Conservation (phyloP, 2,888 invertebrate species). For the Nowickia ferox region DNA sequence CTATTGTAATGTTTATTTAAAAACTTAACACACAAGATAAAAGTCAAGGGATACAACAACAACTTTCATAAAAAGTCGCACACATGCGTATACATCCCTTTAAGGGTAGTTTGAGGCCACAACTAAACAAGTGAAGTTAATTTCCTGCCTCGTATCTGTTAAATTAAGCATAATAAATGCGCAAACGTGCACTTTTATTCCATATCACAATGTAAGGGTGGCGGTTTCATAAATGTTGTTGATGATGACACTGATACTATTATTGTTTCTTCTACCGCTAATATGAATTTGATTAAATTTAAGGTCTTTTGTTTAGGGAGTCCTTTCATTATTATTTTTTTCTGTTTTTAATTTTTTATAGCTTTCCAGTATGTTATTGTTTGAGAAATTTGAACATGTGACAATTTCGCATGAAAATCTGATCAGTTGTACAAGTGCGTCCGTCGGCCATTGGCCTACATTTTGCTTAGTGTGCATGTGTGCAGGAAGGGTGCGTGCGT, state of each 20-base stretch:
- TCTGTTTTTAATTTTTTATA: not conserved
- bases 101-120: conserved; percentile 33
- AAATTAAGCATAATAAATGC: conserved; percentile 62
- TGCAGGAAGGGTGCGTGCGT: not conserved
- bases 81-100: conserved; percentile 30
- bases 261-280: conserved; percentile 38
- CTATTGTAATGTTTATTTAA: conserved; percentile 62
- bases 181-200: conserved; percentile 42
- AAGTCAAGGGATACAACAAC: conserved; percentile 47
- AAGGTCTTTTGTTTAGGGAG: conserved; percentile 7
- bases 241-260: conserved; percentile 16
- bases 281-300: conserved; percentile 66
- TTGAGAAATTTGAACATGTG: conserved; percentile 74
- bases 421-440: conserved; percentile 75
- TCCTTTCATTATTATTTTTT: not conserved
- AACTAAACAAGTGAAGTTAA: not conserved
- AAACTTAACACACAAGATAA: conserved; percentile 46
- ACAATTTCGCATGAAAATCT: conserved; percentile 74
- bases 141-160: conserved; percentile 27
- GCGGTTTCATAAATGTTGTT: not conserved
- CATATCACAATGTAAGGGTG: not conserved
- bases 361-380: conserved; percentile 5
- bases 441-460: conserved; percentile 9
- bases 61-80: conserved; percentile 13
- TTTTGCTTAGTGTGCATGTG: conserved; percentile 40